Evolutionary conservation across 2,113 vertebrate species (phyloP).

Genomic region (Daboia siamensis): DNA sequence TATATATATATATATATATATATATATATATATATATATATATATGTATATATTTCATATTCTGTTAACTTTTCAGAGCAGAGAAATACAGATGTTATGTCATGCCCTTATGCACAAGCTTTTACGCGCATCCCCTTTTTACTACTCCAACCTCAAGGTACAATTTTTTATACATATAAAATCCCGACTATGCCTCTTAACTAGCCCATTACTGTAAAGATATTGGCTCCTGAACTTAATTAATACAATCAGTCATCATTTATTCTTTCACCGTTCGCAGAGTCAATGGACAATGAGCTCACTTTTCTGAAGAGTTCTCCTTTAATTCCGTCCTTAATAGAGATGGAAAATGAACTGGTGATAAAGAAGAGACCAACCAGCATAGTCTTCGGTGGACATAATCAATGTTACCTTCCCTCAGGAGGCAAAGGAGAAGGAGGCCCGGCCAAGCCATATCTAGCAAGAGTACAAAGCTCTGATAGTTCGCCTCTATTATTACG

Average conservation of each 20-base stretch:
- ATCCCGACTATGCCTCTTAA: conserved; percentile 60
- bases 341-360: conserved; percentile 64
- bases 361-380: conserved; percentile 61
- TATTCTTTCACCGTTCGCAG: conserved; percentile 59
- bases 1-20: neutral
- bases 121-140: neutral
- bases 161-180: conserved; percentile 32
- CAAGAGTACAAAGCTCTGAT: conserved; percentile 35
- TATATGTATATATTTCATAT: neutral
- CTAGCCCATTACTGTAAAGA: conserved; percentile 63
- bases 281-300: conserved; percentile 52
- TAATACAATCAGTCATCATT: conserved; percentile 75
- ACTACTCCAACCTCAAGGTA: conserved; percentile 44
- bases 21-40: neutral
- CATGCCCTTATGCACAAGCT: neutral
- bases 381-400: conserved; percentile 51
- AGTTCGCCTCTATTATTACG: conserved; percentile 47
- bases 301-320: conserved; percentile 62
- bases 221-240: conserved; percentile 68
- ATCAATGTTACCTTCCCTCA: conserved; percentile 53
- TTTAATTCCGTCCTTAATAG: conserved; percentile 67
- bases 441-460: conserved; percentile 54
- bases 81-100: neutral
- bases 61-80: neutral
- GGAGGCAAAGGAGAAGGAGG: conserved; percentile 7